A percentile compares a stretch with the other conserved stretches of the same genome.
phyloP scores from a whole-genome alignment of 2,888 invertebrate species.

The Hermodice carunculata region DNA sequence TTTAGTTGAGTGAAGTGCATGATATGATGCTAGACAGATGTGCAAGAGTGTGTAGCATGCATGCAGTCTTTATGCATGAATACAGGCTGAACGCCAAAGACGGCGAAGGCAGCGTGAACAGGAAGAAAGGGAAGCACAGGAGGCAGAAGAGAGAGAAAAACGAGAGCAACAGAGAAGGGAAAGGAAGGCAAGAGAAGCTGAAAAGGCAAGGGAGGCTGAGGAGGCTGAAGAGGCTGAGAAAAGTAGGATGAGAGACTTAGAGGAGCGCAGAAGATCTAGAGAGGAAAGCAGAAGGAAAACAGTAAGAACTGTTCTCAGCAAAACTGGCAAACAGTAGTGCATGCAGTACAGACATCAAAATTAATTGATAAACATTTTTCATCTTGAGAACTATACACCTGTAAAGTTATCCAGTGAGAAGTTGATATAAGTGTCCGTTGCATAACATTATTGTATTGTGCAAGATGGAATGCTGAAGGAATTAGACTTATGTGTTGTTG shows the following conservation, averaged over 20 bases:
- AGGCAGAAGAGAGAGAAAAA: neutral
- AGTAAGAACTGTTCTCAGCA: too few relatives aligned
- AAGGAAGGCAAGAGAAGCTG: neutral
- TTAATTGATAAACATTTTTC: too few relatives aligned
- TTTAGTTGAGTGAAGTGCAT: too few relatives aligned
- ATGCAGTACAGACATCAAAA: neutral
- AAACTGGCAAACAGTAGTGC: conserved; percentile 12
- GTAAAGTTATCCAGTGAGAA: too few relatives aligned
- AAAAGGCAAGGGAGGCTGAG: neutral
- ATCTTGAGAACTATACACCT: too few relatives aligned
- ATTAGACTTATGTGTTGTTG: too few relatives aligned
- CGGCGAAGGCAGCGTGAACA: neutral
- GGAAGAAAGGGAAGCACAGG: neutral
- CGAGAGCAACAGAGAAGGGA: neutral
- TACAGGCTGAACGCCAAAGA: neutral
- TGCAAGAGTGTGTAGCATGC: too few relatives aligned
- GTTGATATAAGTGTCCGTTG: too few relatives aligned
- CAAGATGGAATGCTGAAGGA: too few relatives aligned
- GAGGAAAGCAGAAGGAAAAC: neutral
- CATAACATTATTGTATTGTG: too few relatives aligned
- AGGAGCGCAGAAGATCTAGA: neutral
- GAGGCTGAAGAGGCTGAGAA: neutral
- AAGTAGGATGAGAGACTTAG: neutral
- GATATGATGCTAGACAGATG: too few relatives aligned
- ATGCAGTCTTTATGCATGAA: too few relatives aligned